Evolutionary conservation across 2,113 vertebrate genomes (phyloP), one percentile per base, ranked within the genome.

Genomic region (Lucifuga dentata): DNA sequence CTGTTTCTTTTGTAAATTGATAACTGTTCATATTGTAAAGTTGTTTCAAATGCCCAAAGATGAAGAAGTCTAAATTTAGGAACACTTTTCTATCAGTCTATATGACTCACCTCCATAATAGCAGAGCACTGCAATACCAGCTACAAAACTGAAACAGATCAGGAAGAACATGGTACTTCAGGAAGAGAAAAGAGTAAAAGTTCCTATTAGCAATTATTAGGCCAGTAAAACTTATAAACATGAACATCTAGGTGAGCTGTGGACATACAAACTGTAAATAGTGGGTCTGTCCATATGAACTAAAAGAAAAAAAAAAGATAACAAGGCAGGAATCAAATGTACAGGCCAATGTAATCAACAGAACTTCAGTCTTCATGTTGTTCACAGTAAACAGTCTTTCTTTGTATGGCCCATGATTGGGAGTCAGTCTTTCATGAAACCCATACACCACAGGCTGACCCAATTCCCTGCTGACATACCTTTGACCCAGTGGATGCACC

Each of bases 161-260:
- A 98, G 84, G 83, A 96, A 98, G 20, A 95, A 95, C 72, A 94
- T 53, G 0, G 95, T 94, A 43, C 95, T 96, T 98, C 83, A 21
- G 59, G n/a, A 78, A 41, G 19, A 26, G 38, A 16, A 44, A 36
- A 35, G 5, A 46, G 3, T 36, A 6, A 20, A 32, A 26, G 36
- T 29, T 35, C 2, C 51, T 29, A 43, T 55, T 4, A 23, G 17
- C 11, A 11, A 46, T n/a, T 12, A 33, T 46, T 19, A 13, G 11
- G 35, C 43, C 17, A 58, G 15, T 12, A 38, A 40, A 41, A n/a
- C 16, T 5, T 44, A n/a, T n/a, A 32, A 20, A 51, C 26, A 17
- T 32, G 16, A n/a, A n/a, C n/a, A n/a, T n/a, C n/a, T n/a, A n/a
- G n/a, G n/a, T n/a, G n/a, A n/a, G n/a, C n/a, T n/a, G n/a, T n/a